These are phyloP conservation scores for Eurosta solidaginis DNA, from an alignment of 1,140 invertebrate species.

Conservation along the genomic window DNA sequence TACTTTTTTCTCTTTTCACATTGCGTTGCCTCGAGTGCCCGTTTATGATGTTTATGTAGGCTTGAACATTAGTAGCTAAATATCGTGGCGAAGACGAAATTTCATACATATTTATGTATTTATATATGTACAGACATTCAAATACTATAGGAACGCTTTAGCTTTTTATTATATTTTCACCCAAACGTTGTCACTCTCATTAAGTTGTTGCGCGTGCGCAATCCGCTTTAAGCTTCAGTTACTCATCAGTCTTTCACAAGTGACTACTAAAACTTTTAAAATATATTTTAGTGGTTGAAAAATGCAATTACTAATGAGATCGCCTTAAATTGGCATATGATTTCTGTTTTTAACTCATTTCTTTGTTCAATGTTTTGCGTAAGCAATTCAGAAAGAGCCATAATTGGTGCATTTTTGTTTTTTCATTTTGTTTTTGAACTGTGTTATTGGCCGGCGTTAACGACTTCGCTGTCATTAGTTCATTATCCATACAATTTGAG, in stretches of 20 bases:
- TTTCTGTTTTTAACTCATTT: neutral
- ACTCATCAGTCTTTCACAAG: slow-evolving; percentile 27
- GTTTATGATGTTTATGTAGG: no score
- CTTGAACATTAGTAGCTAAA: no score
- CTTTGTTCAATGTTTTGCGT: neutral
- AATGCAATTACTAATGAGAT: neutral
- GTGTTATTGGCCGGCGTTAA: neutral
- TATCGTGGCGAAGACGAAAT: no score
- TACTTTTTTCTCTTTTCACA: neutral
- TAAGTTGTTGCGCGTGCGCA: neutral
- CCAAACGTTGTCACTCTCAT: neutral
- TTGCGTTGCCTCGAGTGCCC: no score
- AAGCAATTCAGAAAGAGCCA: neutral
- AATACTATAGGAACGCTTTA: neutral
- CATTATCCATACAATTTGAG: neutral
- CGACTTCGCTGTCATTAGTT: neutral
- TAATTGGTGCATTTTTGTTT: neutral
- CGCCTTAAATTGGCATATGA: neutral
- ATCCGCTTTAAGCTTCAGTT: slow-evolving; percentile 9
- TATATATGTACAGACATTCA: neutral
- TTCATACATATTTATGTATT: neutral
- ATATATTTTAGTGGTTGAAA: neutral
- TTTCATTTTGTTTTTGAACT: neutral
- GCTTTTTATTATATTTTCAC: neutral
- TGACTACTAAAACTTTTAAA: neutral